Percentiles rank a stretch among this genome's conserved stretches.
phyloP scores from a whole-genome alignment of 2,797 vertebrate genomes.

The Apogon talboti region DNA sequence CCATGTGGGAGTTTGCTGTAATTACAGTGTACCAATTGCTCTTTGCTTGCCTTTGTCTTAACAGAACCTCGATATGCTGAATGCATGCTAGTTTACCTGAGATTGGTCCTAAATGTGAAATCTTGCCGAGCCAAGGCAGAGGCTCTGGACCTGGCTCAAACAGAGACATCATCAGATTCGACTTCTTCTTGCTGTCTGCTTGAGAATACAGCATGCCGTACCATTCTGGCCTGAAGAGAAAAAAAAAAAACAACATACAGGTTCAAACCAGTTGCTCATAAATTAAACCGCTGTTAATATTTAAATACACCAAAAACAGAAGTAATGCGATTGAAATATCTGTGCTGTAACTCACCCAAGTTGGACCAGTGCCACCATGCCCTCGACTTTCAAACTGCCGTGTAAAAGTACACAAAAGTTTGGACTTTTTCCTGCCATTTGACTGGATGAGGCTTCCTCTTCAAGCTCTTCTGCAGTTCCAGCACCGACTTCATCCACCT shows the following conservation, averaged over 20 bases:
- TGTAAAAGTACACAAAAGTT: slow-evolving; percentile 98
- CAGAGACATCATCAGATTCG: slow-evolving; percentile 99
- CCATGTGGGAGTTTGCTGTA: neutral
- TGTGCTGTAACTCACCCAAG: slow-evolving; percentile 86
- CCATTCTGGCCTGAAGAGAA: slow-evolving; percentile 89
- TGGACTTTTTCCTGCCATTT: slow-evolving; percentile 96
- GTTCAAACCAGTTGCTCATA: neutral
- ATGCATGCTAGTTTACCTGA: slow-evolving; percentile 86
- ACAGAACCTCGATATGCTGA: neutral
- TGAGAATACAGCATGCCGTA: slow-evolving; percentile 98
- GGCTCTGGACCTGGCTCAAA: slow-evolving; percentile 94
- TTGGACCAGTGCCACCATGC: slow-evolving; percentile 98
- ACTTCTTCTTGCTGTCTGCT: slow-evolving; percentile 99
- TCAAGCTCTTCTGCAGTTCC: slow-evolving; percentile 93
- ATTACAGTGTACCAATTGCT: neutral
- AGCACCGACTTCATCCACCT: slow-evolving; percentile 94
- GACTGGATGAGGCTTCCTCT: slow-evolving; percentile 95
- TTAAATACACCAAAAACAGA: neutral
- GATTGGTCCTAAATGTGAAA: slow-evolving; percentile 94
- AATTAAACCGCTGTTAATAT: neutral
- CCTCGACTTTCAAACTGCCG: slow-evolving; percentile 98
- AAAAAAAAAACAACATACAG: neutral
- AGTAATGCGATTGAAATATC: neutral
- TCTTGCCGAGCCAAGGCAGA: slow-evolving; percentile 96
- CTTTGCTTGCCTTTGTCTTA: slow-evolving; percentile 3